These are phyloP conservation scores for Galeruca laticollis DNA, from an alignment of 2,888 invertebrate species.

Conservation along the genomic window DNA sequence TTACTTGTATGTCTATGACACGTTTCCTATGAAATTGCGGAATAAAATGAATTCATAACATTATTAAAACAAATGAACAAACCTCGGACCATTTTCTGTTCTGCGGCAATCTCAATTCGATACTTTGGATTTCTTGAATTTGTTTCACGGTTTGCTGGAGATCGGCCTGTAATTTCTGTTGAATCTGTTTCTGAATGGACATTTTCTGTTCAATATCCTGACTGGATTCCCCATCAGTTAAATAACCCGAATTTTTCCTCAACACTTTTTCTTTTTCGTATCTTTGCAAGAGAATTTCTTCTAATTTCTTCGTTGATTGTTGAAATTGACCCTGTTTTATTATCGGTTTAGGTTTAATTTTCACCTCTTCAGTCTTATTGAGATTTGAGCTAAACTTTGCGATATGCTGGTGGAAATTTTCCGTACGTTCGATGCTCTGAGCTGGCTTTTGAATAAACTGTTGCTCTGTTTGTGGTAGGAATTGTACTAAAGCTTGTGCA, in stretches of 20 bases:
- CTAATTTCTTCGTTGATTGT: conserved; percentile 66
- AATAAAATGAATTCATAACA: not conserved
- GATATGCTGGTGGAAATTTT: conserved; percentile 46
- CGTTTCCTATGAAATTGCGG: no score
- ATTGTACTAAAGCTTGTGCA: conserved; percentile 64
- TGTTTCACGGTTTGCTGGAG: conserved; percentile 67
- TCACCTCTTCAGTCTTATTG: conserved; percentile 53
- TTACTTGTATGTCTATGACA: no score
- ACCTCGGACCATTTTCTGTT: conserved; percentile 66
- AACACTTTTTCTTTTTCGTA: conserved; percentile 62
- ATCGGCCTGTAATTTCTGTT: conserved; percentile 67
- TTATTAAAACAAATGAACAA: conserved; percentile 29
- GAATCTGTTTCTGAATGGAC: conserved; percentile 65
- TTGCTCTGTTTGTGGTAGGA: conserved; percentile 62
- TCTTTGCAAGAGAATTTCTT: conserved; percentile 65
- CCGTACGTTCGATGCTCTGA: conserved; percentile 44
- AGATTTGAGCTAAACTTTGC: conserved; percentile 45
- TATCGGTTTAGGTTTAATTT: conserved; percentile 56
- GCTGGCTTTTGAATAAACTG: conserved; percentile 49
- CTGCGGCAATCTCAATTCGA: conserved; percentile 66
- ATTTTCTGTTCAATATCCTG: conserved; percentile 64
- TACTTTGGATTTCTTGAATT: conserved; percentile 67
- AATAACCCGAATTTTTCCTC: conserved; percentile 57
- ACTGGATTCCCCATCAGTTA: conserved; percentile 59
- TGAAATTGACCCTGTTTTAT: conserved; percentile 65